Evolutionary conservation across 2,113 vertebrate genomes (phyloP), one percentile per base, ranked within the genome.

Genomic region (Aptenodytes forsteri): DNA sequence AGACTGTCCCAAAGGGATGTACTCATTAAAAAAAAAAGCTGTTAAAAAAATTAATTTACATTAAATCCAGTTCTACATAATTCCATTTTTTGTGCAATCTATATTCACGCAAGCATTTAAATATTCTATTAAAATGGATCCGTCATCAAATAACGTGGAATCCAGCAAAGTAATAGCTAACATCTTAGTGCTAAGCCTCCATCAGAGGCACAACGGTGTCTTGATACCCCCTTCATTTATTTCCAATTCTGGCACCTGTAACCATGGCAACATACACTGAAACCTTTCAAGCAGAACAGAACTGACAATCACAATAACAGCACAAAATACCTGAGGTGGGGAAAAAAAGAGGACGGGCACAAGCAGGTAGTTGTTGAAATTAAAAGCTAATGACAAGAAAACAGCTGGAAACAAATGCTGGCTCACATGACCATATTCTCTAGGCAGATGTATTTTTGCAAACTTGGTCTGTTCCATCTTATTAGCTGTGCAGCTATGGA

Each of bases 341-440:
- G 94, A 72, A 81, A 87, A 87, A 87, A 82, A 96, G 93, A 96
- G 90, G 95, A 96, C 90, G 52, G 62, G 94, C 93, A 93, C 96
- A 97, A 96, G 96, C 95, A 98, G 97, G 96, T 97, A 97, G 97
- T 94, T 97, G 97, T 94, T 97, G 96, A 97, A 98, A 98, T 98
- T 98, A 98, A 98, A 98, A 98, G 97, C 97, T 98, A 98, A 98
- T 97, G 98, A 98, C 97, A 98, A 96, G 98, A 96, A 98, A 98
- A 97, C 98, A 98, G 97, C 96, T 98, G 97, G 98, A 98, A 98
- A 98, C 93, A 98, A 96, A 97, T 52, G 23, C 79, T 61, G 32
- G 77, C 50, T 95, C 94, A 82, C 71, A 77, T 10, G 7, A 70
- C 65, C 71, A 16, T 84, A 64, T 93, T 94, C 94, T 97, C 89